Conservation (phyloP, 2,113 vertebrate genomes). For the Clupea harengus region DNA sequence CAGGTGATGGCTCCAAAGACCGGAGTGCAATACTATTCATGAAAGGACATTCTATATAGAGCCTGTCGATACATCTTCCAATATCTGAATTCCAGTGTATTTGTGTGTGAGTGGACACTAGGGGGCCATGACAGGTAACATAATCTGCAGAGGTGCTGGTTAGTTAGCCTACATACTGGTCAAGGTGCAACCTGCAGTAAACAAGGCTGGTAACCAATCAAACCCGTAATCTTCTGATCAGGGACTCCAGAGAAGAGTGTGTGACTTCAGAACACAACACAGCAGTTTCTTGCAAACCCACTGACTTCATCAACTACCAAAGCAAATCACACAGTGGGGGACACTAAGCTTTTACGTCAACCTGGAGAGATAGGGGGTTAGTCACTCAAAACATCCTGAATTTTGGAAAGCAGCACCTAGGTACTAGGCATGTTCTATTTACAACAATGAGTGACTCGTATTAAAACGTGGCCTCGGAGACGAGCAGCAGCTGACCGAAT, state of each 20-base stretch:
- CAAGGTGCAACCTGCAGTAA: not conserved
- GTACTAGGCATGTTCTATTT: no score
- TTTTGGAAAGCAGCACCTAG: no score
- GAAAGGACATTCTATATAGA: not conserved
- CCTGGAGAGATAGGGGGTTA: not conserved
- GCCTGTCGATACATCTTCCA: not conserved
- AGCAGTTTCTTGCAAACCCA: not conserved
- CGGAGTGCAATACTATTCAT: not conserved
- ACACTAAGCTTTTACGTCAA: not conserved
- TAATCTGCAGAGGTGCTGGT: not conserved
- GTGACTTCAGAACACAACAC: no score
- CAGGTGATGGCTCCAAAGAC: not conserved
- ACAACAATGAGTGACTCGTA: no score
- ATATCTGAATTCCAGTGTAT: not conserved
- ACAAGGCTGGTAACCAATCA: not conserved
- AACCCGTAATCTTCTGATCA: not conserved
- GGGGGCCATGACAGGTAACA: constrained; percentile 34
- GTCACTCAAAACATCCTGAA: not conserved
- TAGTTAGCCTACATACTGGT: not conserved
- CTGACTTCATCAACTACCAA: not conserved
- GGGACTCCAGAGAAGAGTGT: not conserved
- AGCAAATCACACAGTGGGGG: not conserved
- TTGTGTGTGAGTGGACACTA: constrained; percentile 31
- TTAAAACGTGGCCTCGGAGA: no score
- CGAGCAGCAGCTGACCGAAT: not conserved